phyloP scores from a whole-genome alignment of 2,888 invertebrate genomes.

The Dasysyrphus tricinctus region DNA sequence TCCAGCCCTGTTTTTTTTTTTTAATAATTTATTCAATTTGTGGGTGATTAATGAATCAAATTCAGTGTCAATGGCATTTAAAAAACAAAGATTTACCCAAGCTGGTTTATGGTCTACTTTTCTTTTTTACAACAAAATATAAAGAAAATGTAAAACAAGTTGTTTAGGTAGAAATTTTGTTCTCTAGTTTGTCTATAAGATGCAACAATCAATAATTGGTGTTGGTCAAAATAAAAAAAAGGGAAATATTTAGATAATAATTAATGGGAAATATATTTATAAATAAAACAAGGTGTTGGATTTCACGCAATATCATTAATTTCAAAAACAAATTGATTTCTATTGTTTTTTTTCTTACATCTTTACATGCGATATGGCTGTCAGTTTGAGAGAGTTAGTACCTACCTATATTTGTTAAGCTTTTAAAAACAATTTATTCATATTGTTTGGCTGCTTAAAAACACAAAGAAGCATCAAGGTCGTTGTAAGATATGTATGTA shows the following conservation, averaged over 20 bases:
- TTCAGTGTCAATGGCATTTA: slow-evolving; percentile 45
- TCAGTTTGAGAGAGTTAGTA: background rate
- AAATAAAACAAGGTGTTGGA: slow-evolving; percentile 29
- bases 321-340: slow-evolving; percentile 21
- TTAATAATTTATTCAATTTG: slow-evolving; percentile 39
- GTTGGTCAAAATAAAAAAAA: background rate
- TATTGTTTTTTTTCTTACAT: background rate
- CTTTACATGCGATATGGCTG: background rate
- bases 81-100: slow-evolving; percentile 15
- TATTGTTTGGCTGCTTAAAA: background rate
- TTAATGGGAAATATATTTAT: slow-evolving; percentile 9
- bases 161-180: background rate
- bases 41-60: slow-evolving; percentile 51
- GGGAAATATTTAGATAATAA: slow-evolving; percentile 5
- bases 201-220: slow-evolving; percentile 19
- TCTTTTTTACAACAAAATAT: slow-evolving; percentile 26
- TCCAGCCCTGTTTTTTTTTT: slow-evolving; percentile 11
- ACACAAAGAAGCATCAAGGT: slow-evolving; percentile 1
- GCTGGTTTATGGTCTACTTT: slow-evolving; percentile 21
- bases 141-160: slow-evolving; percentile 44
- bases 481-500: background rate
- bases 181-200: background rate
- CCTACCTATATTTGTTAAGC: background rate
- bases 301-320: slow-evolving; percentile 34
- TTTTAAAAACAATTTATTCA: background rate